A percentile compares a stretch with the other conserved stretches of the same genome.
These are phyloP conservation scores for Thinocorus orbignyianus DNA, from an alignment of 2,113 vertebrate species.

Conservation along the genomic window DNA sequence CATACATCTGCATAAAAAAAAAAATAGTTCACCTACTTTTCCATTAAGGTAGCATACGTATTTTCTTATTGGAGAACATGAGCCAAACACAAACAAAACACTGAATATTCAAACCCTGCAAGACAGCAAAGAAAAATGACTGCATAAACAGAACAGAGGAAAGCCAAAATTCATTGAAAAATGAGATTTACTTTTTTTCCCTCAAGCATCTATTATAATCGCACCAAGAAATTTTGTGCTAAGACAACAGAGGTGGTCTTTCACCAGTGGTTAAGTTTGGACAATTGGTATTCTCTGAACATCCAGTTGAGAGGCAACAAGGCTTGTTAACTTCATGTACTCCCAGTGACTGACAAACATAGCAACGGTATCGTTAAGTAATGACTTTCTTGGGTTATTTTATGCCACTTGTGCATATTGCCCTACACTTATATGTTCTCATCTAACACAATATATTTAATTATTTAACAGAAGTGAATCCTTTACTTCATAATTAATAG, in stretches of 20 bases:
- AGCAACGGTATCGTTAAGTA: not conserved
- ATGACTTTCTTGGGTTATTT: not conserved
- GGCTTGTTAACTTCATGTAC: not conserved
- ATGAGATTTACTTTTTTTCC: fast-evolving
- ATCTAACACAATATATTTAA: not conserved
- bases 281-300: not conserved
- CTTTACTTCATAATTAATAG: too few relatives aligned
- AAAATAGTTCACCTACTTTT: not conserved
- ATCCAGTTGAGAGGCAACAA: not conserved
- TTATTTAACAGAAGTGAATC: not conserved
- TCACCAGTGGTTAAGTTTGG: not conserved
- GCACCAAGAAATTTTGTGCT: not conserved
- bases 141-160: not conserved
- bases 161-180: not conserved
- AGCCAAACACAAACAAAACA: not conserved
- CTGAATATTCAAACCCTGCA: not conserved
- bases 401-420: not conserved
- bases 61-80: not conserved
- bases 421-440: not conserved
- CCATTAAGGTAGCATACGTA: not conserved
- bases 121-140: not conserved
- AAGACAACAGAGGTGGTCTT: not conserved
- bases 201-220: not conserved
- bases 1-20: fast-evolving
- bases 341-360: not conserved